Evolutionary conservation across 1,140 invertebrate genomes (phyloP).

Genomic region (Aphis craccivora): DNA sequence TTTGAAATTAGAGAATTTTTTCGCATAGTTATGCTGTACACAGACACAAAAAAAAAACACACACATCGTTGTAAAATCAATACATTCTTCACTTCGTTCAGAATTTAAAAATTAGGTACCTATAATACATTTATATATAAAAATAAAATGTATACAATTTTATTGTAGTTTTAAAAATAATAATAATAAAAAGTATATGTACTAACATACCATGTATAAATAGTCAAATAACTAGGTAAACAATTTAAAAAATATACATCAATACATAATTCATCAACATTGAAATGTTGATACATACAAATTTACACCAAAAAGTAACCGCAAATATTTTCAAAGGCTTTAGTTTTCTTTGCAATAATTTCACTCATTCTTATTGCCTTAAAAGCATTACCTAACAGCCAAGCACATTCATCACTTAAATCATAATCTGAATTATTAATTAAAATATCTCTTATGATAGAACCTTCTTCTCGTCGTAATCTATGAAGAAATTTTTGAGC

Average conservation of each 20-base stretch:
- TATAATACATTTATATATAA: no score
- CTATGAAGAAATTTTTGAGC: neutral
- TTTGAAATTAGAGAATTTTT: no score
- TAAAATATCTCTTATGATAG: conserved; percentile 25
- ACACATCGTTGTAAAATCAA: no score
- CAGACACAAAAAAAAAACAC: no score
- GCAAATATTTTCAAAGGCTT: conserved; percentile 35
- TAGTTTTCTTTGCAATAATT: neutral
- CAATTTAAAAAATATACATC: neutral
- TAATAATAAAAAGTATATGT: no score
- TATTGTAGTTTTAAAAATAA: no score
- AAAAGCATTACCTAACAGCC: conserved; percentile 46
- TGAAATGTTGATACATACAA: neutral
- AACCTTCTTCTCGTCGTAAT: neutral
- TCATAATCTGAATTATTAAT: conserved; percentile 14
- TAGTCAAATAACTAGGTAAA: neutral
- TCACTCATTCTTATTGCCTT: neutral
- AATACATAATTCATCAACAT: neutral
- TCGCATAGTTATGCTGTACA: no score
- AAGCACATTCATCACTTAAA: conserved; percentile 49
- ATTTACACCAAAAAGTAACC: conserved; percentile 31
- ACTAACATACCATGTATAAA: neutral
- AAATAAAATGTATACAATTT: no score
- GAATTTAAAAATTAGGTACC: no score
- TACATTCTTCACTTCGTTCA: no score